Evolutionary conservation across 2,113 vertebrate species (phyloP).

Genomic region (Cygnus atratus): DNA sequence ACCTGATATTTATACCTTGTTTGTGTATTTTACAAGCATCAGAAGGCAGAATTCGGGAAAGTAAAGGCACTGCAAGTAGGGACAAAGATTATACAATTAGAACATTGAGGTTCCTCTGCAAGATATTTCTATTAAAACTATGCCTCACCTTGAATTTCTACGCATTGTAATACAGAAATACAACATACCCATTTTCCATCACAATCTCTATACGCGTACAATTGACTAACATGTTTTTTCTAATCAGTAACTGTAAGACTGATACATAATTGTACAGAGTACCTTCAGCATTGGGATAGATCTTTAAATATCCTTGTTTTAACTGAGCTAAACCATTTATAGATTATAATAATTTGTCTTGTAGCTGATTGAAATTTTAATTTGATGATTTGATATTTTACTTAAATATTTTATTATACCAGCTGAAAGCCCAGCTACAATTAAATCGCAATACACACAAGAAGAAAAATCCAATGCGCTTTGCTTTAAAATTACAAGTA

Average conservation of each 20-base stretch:
- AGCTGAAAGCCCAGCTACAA: neutral
- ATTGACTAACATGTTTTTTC: neutral
- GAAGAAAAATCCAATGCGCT: neutral
- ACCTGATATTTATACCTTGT: slow-evolving; percentile 99
- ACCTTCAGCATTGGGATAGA: neutral
- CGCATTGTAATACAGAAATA: neutral
- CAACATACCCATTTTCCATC: neutral
- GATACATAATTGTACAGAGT: neutral
- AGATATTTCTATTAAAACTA: neutral
- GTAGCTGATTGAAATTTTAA: neutral
- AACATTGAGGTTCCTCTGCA: neutral
- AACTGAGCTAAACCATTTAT: neutral
- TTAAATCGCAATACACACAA: neutral
- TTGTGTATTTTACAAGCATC: slow-evolving; percentile 99
- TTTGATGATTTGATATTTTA: neutral
- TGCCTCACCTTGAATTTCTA: rapidly evolving
- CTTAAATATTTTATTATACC: too few species aligned
- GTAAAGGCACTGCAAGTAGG: slow-evolving; percentile 91
- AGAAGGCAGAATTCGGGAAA: slow-evolving; percentile 98
- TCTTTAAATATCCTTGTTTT: neutral
- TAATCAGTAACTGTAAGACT: neutral
- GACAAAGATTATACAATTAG: slow-evolving; percentile 16
- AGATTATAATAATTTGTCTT: neutral
- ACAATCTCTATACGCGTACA: neutral
- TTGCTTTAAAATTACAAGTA: neutral